Evolutionary conservation across 2,888 invertebrate genomes (phyloP).

Genomic region (Polymixis flavicincta): DNA sequence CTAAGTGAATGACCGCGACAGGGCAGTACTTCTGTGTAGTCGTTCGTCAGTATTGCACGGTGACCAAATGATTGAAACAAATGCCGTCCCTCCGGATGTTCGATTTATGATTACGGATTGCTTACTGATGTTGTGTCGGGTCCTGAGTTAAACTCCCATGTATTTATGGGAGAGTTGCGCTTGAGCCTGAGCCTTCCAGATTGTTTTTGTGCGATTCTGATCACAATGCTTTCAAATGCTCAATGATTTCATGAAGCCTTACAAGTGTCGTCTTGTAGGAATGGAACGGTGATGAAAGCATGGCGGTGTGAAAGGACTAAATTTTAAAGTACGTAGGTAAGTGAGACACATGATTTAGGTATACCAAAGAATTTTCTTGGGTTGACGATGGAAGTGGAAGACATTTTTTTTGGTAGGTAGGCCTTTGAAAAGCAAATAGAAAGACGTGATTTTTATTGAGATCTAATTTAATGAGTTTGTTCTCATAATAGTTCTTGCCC

Average conservation of each 20-base stretch:
- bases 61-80: slow-evolving; percentile 50
- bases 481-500: background rate
- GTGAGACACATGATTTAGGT: background rate
- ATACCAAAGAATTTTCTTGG: background rate
- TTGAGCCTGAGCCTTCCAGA: background rate
- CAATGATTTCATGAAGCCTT: background rate
- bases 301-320: background rate
- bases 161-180: slow-evolving; percentile 20
- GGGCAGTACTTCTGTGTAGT: slow-evolving; percentile 13
- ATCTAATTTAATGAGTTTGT: background rate
- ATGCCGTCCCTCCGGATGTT: slow-evolving; percentile 25
- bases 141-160: background rate
- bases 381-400: background rate
- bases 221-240: background rate
- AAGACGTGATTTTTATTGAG: background rate
- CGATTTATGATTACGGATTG: slow-evolving; percentile 57
- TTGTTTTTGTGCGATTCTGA: background rate
- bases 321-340: background rate
- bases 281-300: background rate
- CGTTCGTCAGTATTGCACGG: background rate
- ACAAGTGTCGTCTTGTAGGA: background rate
- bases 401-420: background rate
- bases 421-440: background rate
- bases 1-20: background rate
- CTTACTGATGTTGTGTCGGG: slow-evolving; percentile 21